Evolutionary conservation across 1,140 invertebrate species (phyloP).

Genomic region (Brachionus sp.): DNA sequence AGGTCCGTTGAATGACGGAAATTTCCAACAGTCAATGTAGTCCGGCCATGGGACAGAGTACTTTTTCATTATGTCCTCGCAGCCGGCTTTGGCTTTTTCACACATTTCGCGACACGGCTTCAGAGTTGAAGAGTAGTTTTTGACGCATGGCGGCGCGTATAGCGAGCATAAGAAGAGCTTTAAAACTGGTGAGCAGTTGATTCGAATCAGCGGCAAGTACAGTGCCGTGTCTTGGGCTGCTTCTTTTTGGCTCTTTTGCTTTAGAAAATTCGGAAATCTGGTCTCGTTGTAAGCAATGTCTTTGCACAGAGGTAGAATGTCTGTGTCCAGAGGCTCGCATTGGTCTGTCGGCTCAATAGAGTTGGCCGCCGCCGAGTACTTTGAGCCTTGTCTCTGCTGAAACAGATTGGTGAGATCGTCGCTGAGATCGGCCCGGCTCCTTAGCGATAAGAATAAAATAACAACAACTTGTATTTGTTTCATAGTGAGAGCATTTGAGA

Average conservation of each 20-base stretch:
- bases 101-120: constrained; percentile 66
- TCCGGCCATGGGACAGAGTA: constrained; percentile 94
- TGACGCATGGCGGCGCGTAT: constrained; percentile 91
- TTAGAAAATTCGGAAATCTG: constrained; percentile 88
- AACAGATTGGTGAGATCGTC: constrained; percentile 5
- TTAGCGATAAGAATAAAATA: background rate
- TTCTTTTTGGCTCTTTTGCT: constrained; percentile 89
- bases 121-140: constrained; percentile 7
- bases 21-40: constrained; percentile 80
- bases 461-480: background rate
- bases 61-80: constrained; percentile 82
- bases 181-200: constrained; percentile 86
- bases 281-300: constrained; percentile 90
- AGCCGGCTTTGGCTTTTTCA: constrained; percentile 77
- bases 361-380: background rate
- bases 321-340: constrained; percentile 20
- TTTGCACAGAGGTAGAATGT: constrained; percentile 80
- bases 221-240: constrained; percentile 87
- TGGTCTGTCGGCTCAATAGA: background rate
- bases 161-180: constrained; percentile 93
- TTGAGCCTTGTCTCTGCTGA: background rate
- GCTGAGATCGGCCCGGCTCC: background rate
- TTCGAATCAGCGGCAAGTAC: constrained; percentile 89
- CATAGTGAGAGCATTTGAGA: constrained; percentile 5
- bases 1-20: constrained; percentile 67